These are phyloP conservation scores for Rallus crepitans DNA, from an alignment of 2,797 vertebrate genomes.

Conservation along the genomic window DNA sequence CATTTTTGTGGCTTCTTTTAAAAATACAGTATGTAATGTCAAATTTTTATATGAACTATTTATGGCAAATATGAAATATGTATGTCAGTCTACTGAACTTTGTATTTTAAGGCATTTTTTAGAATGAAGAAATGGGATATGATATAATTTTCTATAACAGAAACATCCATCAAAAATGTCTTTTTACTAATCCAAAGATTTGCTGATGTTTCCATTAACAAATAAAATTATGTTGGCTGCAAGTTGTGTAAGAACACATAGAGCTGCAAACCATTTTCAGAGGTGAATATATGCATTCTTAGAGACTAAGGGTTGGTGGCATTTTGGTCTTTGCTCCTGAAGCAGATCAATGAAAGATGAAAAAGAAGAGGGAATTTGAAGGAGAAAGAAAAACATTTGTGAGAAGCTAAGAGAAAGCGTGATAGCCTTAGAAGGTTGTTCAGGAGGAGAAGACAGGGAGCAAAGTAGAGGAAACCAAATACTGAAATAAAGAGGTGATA, in stretches of 20 bases:
- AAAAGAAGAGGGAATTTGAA: background rate
- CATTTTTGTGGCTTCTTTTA: conserved; percentile 62
- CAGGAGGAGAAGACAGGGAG: background rate
- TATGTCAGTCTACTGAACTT: background rate
- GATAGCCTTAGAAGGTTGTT: background rate
- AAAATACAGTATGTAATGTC: conserved; percentile 40
- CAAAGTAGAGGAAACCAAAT: conserved; percentile 35
- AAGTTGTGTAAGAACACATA: background rate
- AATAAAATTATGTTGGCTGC: background rate
- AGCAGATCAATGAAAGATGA: background rate
- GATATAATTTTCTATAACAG: background rate
- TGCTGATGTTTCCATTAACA: conserved; percentile 8
- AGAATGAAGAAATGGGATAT: background rate
- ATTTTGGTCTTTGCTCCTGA: background rate
- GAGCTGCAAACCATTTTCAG: background rate
- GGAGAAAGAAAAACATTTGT: background rate
- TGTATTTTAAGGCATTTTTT: background rate
- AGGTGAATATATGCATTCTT: background rate
- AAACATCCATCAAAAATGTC: background rate
- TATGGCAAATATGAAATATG: conserved; percentile 38
- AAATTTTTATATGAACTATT: background rate
- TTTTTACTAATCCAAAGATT: background rate
- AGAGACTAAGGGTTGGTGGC: background rate
- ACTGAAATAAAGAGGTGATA: conserved; percentile 55
- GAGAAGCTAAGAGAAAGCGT: background rate